These are phyloP conservation scores for Drosophila trapezifrons DNA, from an alignment of 1,140 invertebrate genomes.

Conservation along the genomic window DNA sequence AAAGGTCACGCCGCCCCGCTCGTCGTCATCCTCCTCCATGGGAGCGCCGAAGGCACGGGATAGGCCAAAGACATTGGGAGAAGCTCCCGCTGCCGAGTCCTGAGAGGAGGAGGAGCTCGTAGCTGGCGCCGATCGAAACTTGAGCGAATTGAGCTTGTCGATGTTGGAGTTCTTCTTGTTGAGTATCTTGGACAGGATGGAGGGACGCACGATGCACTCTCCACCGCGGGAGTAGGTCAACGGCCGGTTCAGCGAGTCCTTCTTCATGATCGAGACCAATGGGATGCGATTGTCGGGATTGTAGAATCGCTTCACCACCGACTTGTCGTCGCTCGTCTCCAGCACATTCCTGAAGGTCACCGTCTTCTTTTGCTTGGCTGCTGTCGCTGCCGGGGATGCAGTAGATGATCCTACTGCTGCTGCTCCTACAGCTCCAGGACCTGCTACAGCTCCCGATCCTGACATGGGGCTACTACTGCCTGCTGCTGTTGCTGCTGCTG, in stretches of 20 bases:
- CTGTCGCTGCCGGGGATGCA: conserved; percentile 4
- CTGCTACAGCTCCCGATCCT: conserved; percentile 6
- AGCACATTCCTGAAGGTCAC: conserved; percentile 83
- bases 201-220: conserved; percentile 82
- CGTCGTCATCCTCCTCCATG: conserved; percentile 62
- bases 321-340: conserved; percentile 83
- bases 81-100: conserved; percentile 5
- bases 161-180: conserved; percentile 84
- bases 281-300: conserved; percentile 80
- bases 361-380: conserved; percentile 79
- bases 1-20: conserved; percentile 71
- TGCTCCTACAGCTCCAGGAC: neutral
- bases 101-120: conserved; percentile 10
- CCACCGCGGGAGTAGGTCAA: conserved; percentile 67
- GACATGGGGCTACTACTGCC: conserved; percentile 17
- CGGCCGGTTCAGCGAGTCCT: conserved; percentile 76
- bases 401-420: conserved; percentile 1
- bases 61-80: conserved; percentile 84
- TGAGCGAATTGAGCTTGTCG: conserved; percentile 83
- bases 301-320: conserved; percentile 80
- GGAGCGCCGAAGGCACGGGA: conserved; percentile 86
- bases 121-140: conserved; percentile 69
- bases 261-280: conserved; percentile 83
- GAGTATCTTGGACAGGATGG: conserved; percentile 81
- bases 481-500: conserved; percentile 5